phyloP scores from a whole-genome alignment of 1,140 invertebrate species.

The Leptinotarsa defecta region DNA sequence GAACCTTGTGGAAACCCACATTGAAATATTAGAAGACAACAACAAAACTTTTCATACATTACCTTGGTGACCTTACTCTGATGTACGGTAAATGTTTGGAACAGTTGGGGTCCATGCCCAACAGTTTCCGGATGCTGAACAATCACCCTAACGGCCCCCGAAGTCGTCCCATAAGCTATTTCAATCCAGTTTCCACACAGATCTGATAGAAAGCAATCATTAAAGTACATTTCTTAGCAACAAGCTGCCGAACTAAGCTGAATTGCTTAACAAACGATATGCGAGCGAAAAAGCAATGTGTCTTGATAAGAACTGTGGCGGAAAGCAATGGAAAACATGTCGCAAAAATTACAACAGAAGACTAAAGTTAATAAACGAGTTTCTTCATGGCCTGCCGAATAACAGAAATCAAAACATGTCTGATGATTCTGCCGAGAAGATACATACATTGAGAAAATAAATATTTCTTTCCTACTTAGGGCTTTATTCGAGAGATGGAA shows the following conservation, averaged over 20 bases:
- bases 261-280: not conserved
- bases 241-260: not conserved
- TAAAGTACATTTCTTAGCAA: not conserved
- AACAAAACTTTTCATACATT: conserved; percentile 36
- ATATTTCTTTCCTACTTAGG: no score
- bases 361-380: no score
- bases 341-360: not conserved
- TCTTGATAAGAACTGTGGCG: not conserved
- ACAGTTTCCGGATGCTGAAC: conserved; percentile 99
- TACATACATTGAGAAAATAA: no score
- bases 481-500: no score
- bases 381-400: no score
- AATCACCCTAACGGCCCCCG: conserved; percentile 93
- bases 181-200: conserved; percentile 98
- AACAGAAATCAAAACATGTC: no score
- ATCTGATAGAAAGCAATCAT: conserved; percentile 61
- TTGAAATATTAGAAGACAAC: no score
- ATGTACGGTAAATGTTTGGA: conserved; percentile 98
- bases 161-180: conserved; percentile 97
- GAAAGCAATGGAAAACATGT: not conserved
- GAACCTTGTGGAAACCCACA: no score
- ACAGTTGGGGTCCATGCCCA: conserved; percentile 94
- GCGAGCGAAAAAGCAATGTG: not conserved
- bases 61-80: conserved; percentile 94
- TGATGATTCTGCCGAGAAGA: no score